Conservation (phyloP, 1,140 invertebrate species). For the Drosophila santomea region DNA sequence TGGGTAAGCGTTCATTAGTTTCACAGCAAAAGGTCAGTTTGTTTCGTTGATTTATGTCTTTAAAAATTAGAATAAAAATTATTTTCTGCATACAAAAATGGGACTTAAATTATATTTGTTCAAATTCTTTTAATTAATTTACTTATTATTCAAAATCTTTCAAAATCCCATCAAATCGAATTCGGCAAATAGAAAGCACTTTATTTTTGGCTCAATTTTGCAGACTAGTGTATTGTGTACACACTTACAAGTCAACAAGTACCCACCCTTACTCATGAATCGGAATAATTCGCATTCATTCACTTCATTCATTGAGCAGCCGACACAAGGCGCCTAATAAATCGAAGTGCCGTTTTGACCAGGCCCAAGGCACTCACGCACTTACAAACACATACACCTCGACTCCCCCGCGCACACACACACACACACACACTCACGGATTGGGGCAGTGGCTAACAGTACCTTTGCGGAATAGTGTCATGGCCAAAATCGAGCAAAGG, state of each 20-base stretch:
- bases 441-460: slow-evolving; percentile 30
- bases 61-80: too few species aligned
- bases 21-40: too few species aligned
- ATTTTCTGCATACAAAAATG: too few species aligned
- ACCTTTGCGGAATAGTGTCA: slow-evolving; percentile 61
- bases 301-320: slow-evolving; percentile 49
- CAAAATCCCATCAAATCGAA: too few species aligned
- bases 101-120: too few species aligned
- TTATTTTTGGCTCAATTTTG: too few species aligned
- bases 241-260: background rate
- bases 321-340: slow-evolving; percentile 52
- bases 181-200: too few species aligned
- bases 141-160: too few species aligned
- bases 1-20: too few species aligned
- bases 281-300: slow-evolving; percentile 40
- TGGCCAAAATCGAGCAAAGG: slow-evolving; percentile 41
- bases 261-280: slow-evolving; percentile 6
- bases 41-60: too few species aligned
- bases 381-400: slow-evolving; percentile 1
- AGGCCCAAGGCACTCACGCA: slow-evolving; percentile 52
- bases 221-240: background rate
- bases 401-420: slow-evolving; percentile 16
- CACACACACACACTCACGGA: slow-evolving; percentile 5
- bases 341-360: slow-evolving; percentile 45
- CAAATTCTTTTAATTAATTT: background rate